Conservation (phyloP, 2,113 vertebrate species). For the Seriola quinqueradiata region DNA sequence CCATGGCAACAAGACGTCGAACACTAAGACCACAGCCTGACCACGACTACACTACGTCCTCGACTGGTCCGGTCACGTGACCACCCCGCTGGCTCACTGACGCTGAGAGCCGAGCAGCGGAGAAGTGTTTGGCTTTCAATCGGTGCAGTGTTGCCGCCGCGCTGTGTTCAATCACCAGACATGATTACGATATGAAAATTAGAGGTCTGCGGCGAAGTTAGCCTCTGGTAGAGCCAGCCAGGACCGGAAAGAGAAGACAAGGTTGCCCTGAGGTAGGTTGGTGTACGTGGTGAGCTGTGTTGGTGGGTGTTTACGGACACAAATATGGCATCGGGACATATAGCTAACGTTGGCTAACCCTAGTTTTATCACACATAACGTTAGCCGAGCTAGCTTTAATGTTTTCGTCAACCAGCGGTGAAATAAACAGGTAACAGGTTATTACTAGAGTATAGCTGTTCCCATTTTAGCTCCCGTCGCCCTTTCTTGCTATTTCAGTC, state of each 20-base stretch:
- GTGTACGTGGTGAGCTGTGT: background rate
- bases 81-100: background rate
- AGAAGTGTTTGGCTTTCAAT: background rate
- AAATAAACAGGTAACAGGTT: background rate
- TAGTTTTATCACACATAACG: background rate
- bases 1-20: conserved; percentile 30
- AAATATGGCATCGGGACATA: conserved; percentile 35
- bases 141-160: background rate
- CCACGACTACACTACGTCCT: background rate
- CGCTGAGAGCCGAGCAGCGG: background rate
- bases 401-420: background rate
- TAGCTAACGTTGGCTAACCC: conserved; percentile 30
- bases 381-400: background rate
- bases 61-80: conserved; percentile 52
- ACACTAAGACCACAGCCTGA: no score
- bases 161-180: background rate
- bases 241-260: background rate
- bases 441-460: background rate
- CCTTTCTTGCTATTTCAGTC: background rate
- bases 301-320: conserved; percentile 25
- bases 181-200: conserved; percentile 36
- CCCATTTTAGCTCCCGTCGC: background rate
- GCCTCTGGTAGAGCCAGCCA: background rate
- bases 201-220: conserved; percentile 18
- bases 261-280: conserved; percentile 50